These are phyloP conservation scores for Apis mellifera DNA, from an alignment of 1,140 invertebrate genomes.

Conservation along the genomic window Amel_HAv3.1 CM009943.2:4656001-4656500, in stretches of 20 bases:
- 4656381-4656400: too few species aligned
- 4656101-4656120: too few species aligned
- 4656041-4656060: not conserved
- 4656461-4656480: too few species aligned
- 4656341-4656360: not conserved
- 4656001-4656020: constrained; percentile 36
- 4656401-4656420: too few species aligned
- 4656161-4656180: not conserved
- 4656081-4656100: not conserved
- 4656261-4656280: constrained; percentile 6
- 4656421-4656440: too few species aligned
- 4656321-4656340: not conserved
- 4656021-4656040: not conserved
- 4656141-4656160: too few species aligned
- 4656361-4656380: too few species aligned
- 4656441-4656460: too few species aligned
- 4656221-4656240: not conserved
- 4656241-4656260: not conserved
- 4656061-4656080: not conserved
- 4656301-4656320: too few species aligned
- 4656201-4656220: not conserved
- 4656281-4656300: not conserved
- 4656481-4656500: too few species aligned
- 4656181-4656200: too few species aligned
- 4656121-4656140: too few species aligned